Conservation (phyloP, 2,113 vertebrate species). For the Casuarius casuarius region DNA sequence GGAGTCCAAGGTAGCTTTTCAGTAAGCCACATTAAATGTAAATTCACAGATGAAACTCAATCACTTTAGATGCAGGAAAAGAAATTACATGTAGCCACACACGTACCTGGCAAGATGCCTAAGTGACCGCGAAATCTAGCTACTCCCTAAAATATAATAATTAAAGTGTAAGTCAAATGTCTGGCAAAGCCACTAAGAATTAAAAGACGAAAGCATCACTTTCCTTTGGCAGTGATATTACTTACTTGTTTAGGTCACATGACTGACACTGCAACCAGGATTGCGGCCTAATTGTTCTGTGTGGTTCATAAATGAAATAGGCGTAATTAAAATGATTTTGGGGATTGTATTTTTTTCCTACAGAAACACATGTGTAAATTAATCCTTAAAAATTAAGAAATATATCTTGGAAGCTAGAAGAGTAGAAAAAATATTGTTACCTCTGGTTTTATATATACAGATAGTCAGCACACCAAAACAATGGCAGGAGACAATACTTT, state of each 20-base stretch:
- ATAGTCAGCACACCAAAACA: background rate
- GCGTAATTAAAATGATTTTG: background rate
- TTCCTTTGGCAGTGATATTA: background rate
- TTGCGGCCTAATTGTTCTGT: background rate
- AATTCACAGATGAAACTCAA: background rate
- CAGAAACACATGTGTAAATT: background rate
- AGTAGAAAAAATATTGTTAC: background rate
- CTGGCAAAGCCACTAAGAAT: background rate
- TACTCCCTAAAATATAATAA: background rate
- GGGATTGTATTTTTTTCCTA: background rate
- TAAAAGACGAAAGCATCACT: background rate
- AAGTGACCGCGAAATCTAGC: background rate
- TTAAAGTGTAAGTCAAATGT: background rate
- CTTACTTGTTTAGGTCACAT: background rate
- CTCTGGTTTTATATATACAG: background rate
- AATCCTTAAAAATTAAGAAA: background rate
- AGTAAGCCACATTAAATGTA: background rate
- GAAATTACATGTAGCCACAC: background rate
- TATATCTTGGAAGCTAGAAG: background rate
- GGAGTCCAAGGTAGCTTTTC: background rate
- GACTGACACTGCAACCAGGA: background rate
- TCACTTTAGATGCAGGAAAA: background rate
- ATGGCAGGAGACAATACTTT: background rate
- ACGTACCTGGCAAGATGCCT: background rate
- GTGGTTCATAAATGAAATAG: background rate